Conservation (phyloP, 2,113 vertebrate species). For the Salvelinus alpinus region DNA sequence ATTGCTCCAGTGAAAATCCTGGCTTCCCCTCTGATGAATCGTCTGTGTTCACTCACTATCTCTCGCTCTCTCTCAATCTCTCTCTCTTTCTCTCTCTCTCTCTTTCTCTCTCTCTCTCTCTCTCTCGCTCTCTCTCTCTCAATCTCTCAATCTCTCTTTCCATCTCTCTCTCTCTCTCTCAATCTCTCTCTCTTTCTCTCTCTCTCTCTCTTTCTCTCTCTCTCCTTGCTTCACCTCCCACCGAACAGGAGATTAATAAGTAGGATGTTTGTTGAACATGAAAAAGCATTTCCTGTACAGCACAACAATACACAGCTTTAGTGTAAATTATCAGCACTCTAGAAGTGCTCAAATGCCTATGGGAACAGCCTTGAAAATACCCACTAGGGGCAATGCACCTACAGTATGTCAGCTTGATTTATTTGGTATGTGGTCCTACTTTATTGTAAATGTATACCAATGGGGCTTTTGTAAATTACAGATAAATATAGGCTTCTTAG, state of each 20-base stretch:
- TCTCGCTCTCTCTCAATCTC: neutral
- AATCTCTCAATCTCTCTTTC: neutral
- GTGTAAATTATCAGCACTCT: no score
- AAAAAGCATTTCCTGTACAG: neutral
- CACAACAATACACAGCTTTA: no score
- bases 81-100: neutral
- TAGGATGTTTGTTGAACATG: slow-evolving; percentile 13
- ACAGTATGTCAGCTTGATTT: no score
- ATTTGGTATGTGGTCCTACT: no score
- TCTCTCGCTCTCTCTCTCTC: no score
- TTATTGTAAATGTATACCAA: no score
- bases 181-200: neutral
- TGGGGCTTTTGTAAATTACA: no score
- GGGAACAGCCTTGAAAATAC: no score
- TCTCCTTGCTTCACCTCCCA: neutral
- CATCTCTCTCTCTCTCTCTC: no score
- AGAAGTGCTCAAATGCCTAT: no score
- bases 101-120: neutral
- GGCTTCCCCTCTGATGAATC: neutral
- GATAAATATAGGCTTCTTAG: no score
- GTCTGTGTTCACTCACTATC: neutral
- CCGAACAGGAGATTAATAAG: slow-evolving; percentile 8
- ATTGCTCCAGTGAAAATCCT: neutral
- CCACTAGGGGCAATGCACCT: no score
- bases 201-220: neutral